phyloP scores from a whole-genome alignment of 2,888 invertebrate genomes.

The Tryphoninae sp. region DNA sequence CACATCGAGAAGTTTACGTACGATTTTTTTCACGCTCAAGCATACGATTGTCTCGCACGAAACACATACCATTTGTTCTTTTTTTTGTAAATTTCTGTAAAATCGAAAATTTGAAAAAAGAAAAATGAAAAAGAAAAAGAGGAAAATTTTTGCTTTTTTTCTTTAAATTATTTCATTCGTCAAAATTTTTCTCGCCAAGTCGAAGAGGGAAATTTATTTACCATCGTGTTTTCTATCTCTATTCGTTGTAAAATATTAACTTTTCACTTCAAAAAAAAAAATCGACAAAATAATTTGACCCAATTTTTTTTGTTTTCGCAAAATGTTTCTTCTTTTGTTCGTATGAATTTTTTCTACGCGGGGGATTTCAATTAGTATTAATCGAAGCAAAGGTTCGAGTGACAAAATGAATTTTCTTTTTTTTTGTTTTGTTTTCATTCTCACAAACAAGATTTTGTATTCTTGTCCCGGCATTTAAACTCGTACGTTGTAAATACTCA shows the following conservation, averaged over 20 bases:
- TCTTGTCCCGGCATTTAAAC: constrained; percentile 61
- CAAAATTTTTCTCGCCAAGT: not conserved
- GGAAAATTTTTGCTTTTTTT: too few species aligned
- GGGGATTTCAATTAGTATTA: too few species aligned
- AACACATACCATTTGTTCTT: not conserved
- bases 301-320: too few species aligned
- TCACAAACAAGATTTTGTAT: not conserved
- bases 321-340: too few species aligned
- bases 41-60: too few species aligned
- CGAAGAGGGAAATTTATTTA: not conserved
- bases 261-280: not conserved
- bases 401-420: not conserved
- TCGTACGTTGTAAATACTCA: constrained; percentile 68
- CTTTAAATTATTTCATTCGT: not conserved
- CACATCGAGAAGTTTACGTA: constrained; percentile 43
- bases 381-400: too few species aligned
- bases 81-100: not conserved
- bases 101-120: not conserved
- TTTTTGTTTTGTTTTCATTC: constrained; percentile 18
- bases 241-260: not conserved
- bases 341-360: too few species aligned
- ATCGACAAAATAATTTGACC: not conserved
- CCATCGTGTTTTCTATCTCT: not conserved
- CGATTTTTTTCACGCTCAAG: constrained; percentile 28
- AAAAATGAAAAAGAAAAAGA: constrained; percentile 4